These are phyloP conservation scores for Castor canadensis DNA, from an alignment of 2,113 vertebrate species.

Conservation along the genomic window DNA sequence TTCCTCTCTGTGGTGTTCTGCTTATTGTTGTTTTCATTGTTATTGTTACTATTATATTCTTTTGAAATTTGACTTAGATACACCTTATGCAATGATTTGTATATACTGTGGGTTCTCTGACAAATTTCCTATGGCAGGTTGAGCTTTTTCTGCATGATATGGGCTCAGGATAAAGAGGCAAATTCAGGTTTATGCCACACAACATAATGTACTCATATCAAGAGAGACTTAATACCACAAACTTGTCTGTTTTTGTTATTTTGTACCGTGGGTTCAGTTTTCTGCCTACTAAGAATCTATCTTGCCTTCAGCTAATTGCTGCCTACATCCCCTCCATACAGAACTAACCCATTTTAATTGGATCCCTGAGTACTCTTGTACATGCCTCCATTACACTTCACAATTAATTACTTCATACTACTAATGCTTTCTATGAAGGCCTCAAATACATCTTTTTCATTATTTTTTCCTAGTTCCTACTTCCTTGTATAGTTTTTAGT, in stretches of 20 bases:
- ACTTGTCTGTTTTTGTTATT: neutral
- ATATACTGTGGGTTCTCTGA: neutral
- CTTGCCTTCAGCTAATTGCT: slow-evolving; percentile 17
- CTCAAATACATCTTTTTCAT: slow-evolving; percentile 3
- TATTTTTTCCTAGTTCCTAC: neutral
- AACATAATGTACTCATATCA: neutral
- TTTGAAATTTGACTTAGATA: neutral
- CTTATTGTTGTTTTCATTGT: neutral
- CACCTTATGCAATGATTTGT: neutral
- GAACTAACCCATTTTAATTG: neutral
- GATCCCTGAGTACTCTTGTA: neutral
- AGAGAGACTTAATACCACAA: neutral
- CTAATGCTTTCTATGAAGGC: neutral
- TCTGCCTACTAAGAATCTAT: neutral
- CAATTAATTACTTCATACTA: neutral
- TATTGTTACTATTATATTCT: neutral
- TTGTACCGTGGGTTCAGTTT: neutral
- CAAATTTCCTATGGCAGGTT: neutral
- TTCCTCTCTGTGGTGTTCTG: neutral
- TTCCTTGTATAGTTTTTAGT: neutral
- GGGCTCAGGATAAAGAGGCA: neutral
- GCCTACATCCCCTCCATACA: neutral
- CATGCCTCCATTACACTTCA: neutral
- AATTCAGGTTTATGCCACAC: neutral
- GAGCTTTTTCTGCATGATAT: slow-evolving; percentile 36